Base-by-base conservation (phyloP, 2,797 vertebrate genomes). In the Linurgus olivaceus region DNA sequence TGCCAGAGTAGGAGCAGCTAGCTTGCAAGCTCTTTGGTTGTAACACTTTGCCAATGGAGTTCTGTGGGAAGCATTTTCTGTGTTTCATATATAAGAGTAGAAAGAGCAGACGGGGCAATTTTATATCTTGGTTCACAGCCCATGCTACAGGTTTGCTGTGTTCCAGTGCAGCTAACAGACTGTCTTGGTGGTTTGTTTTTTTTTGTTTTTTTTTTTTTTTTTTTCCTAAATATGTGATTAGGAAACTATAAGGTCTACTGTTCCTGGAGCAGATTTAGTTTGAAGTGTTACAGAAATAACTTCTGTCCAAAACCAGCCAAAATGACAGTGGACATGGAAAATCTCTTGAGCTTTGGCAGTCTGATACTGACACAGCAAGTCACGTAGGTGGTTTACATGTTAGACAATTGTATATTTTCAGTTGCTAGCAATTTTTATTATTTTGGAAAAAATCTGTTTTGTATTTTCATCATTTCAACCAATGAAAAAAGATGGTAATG, bases 281-380 rank as follows among this genome's bases (percentile, higher is more conserved):
- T 89, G 54, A 89, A 93, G 88, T 68, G 81, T 72, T 88, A 68
- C 65, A 93, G 92, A 82, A 96, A 93, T 67, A 83, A 74, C 42
- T 92, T 80, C 65, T 87, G 38, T 85, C 65, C 50, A 83, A 89
- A 86, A 88, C 55, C 7, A 91, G 31, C 29, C 54, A 80, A 72
- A 80, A 80, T 51, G 78, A 77, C 5, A 11, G 38, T 63, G 58
- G 57, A 62, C 86, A n/a, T 72, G 74, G 81, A 87, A 87, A 93
- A 83, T 72, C 72, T 89, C 65, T 54, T 31, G 72, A 87, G 57
- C 54, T 86, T 63, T 75, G 78, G 50, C 61, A 95, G 44, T 65
- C 42, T 68, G 75, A 81, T 93, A 61, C 74, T 78, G 72, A 23
- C 62, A 48, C 28, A 58, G 35, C 2, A 3, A 79, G 38, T 87